phyloP scores from a whole-genome alignment of 2,113 vertebrate species.

The Takifugu bimaculatus region DNA sequence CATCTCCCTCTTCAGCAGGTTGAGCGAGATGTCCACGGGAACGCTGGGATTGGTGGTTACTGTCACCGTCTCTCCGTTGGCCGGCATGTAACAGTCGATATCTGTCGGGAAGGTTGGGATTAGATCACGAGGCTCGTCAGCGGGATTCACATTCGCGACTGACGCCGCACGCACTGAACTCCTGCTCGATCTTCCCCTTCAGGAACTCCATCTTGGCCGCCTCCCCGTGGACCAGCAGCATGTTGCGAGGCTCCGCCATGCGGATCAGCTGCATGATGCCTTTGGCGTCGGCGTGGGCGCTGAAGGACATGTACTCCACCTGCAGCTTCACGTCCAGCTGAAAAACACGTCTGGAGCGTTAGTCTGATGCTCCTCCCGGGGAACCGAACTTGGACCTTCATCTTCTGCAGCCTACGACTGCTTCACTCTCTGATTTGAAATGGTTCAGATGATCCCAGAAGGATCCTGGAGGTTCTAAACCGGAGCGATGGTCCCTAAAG shows the following conservation, averaged over 20 bases:
- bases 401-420: too few relatives aligned
- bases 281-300: constrained; percentile 92
- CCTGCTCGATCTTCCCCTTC: constrained; percentile 96
- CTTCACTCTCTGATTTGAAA: too few relatives aligned
- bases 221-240: constrained; percentile 92
- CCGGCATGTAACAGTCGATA: constrained; percentile 91
- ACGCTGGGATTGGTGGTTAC: constrained; percentile 90
- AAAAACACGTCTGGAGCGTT: fast-evolving
- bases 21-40: constrained; percentile 90
- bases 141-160: background rate
- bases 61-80: constrained; percentile 86
- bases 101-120: constrained; percentile 62
- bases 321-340: constrained; percentile 97
- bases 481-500: too few relatives aligned
- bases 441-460: too few relatives aligned
- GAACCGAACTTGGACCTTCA: background rate
- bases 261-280: constrained; percentile 99
- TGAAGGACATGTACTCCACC: constrained; percentile 99
- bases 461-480: too few relatives aligned
- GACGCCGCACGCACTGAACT: constrained; percentile 79
- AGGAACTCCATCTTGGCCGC: constrained; percentile 98
- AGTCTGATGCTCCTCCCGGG: too few relatives aligned
- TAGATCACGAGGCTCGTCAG: too few relatives aligned
- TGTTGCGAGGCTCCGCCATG: constrained; percentile 88
- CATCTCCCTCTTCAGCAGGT: constrained; percentile 89